Evolutionary conservation across 2,888 invertebrate genomes (phyloP), one percentile per base, ranked within the genome.

Genomic region (Thereva unica): DNA sequence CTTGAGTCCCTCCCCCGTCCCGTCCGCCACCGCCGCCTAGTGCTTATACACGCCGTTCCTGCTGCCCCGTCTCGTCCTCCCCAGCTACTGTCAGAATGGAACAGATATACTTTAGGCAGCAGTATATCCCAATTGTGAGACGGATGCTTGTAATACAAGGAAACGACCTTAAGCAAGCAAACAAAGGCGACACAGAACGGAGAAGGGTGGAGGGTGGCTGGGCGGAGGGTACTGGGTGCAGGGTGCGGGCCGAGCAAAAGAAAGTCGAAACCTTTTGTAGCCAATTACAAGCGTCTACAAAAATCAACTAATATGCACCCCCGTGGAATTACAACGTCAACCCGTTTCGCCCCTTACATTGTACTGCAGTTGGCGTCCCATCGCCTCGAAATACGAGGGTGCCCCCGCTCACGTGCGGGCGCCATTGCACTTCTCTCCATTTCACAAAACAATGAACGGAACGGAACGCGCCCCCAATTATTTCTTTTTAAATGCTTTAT

Each of bases 401-500:
- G n/a, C n/a, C 55, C 37, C 23, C 23, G 8, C 23, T 49, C 40
- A 12, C 38, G 8, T 8, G 37, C 42, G 40, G 4, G 42, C 9
- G 56, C 34, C 12, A n/a, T 41, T 23, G 38, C 40, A 4, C 35
- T 40, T 41, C 61, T 34, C 61, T n/a, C 61, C 50, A 50, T 50
- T 50, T 49, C 61, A 59, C 37, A 50, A 61, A 61, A 61, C 61
- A 61, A 61, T 61, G 61, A 49, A 50, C 49, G 41, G 10, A 38
- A 8, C 23, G 61, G 50, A 57, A 40, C 8, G 40, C 57, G 49
- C 41, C 40, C 57, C 66, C 66, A 66, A 66, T 66, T 66, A 66
- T 61, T 66, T 66, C 66, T 52, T 59, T 66, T 66, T 66, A 66
- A 66, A 66, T 66, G 66, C 61, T 66, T 61, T 66, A 66, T 66